phyloP scores from a whole-genome alignment of 2,113 vertebrate species.

The Megaceryle maxima region DNA sequence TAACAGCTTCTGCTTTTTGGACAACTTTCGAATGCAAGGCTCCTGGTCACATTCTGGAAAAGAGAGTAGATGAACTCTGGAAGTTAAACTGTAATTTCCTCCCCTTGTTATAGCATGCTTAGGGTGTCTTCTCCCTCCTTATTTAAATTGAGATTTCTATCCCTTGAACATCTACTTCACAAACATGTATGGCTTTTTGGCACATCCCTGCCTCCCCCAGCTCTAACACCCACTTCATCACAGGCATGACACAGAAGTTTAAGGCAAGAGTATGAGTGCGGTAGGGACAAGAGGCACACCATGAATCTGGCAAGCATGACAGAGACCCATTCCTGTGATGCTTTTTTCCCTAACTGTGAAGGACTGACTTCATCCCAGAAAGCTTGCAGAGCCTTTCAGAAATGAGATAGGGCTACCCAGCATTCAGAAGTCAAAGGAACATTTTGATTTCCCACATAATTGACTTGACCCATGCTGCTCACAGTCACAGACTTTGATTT shows the following conservation, averaged over 20 bases:
- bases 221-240: neutral
- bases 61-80: neutral
- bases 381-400: neutral
- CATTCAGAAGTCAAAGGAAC: neutral
- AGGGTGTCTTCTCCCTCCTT: neutral
- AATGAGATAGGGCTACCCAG: neutral
- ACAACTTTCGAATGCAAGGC: neutral
- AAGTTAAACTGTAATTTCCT: neutral
- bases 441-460: neutral
- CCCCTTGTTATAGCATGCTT: neutral
- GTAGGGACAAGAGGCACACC: neutral
- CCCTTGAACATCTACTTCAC: constrained; percentile 7
- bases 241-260: constrained; percentile 28
- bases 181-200: neutral
- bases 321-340: neutral
- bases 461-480: neutral
- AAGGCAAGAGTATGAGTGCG: neutral
- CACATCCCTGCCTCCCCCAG: constrained; percentile 29
- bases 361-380: neutral
- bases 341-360: neutral
- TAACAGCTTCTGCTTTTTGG: neutral
- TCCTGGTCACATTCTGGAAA: neutral
- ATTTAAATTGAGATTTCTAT: neutral
- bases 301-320: neutral
- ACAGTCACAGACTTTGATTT: neutral